phyloP scores from a whole-genome alignment of 2,888 invertebrate genomes.

The Exephanes ischioxanthus region DNA sequence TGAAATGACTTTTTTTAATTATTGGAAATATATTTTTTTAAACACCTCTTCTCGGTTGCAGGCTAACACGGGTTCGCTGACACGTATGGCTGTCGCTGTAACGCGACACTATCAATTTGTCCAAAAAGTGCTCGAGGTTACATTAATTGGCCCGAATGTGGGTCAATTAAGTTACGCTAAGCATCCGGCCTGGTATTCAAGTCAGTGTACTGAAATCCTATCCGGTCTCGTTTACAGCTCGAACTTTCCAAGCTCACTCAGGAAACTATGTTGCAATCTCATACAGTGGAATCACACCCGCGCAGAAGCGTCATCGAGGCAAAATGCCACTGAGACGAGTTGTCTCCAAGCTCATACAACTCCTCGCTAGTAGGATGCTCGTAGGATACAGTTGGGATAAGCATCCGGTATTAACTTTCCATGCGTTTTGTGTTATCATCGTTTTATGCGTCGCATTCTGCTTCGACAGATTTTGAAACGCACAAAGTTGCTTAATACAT shows the following conservation, averaged over 20 bases:
- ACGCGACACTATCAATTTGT: not conserved
- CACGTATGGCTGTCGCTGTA: not conserved
- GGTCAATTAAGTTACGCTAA: conserved; percentile 46
- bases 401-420: not conserved
- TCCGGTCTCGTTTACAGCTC: conserved; percentile 21
- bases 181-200: conserved; percentile 9
- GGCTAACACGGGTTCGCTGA: not conserved
- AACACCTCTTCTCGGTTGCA: not conserved
- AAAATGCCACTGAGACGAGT: conserved; percentile 30
- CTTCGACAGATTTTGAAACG: not conserved
- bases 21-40: no score
- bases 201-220: conserved; percentile 31
- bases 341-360: not conserved
- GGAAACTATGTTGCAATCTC: conserved; percentile 12
- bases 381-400: not conserved
- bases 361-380: not conserved
- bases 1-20: no score
- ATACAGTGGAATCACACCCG: not conserved
- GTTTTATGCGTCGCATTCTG: not conserved
- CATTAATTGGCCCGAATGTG: conserved; percentile 7
- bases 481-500: not conserved
- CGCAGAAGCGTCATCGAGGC: not conserved
- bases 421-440: not conserved
- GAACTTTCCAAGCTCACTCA: not conserved
- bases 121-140: not conserved